Base-by-base conservation (phyloP, 1,140 invertebrate genomes). In the Calliopsis andreniformis region DNA sequence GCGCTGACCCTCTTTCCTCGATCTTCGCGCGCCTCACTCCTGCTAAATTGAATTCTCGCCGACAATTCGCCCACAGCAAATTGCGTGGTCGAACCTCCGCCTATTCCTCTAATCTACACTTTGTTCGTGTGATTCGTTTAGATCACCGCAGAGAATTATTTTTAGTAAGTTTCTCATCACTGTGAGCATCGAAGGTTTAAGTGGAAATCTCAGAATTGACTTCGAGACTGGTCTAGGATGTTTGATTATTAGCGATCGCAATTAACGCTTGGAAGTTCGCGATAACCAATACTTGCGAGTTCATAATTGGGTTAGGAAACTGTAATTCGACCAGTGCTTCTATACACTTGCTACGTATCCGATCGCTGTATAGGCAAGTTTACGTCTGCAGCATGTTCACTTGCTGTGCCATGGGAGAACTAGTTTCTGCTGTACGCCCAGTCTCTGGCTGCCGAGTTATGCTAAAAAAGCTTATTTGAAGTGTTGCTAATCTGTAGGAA, bases 41-140 rank as follows among this genome's bases (percentile, higher is more conserved):
- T 32, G 5, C 18, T 23, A 63, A 72, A 63, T 72, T 72, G 58
- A 63, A 72, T 72, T 63, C 69, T 39, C 47, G 59, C 18, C 69
- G 69, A 63, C 69, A 72, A 72, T 72, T 32, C 58, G 25, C 39
- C n/a, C 69, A 14, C 45, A 12, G 45, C 59, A 62, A 63, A 63
- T 72, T 49, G 28, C 43, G 58, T 32, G 69, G 53, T 72, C 18
- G 49, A 32, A 63, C 63, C 59, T 3, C 35, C 4, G 35, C 35
- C 4, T 10, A 5, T 39, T 39, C 35, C 10, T 39, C 35, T 39
- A 39, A 39, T 39, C 35, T 39, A 10, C 35, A 3, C 35, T 39
- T 39, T 10, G 35, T 10, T 39, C 35, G 35, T 10, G 3, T 39
- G 4, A 39, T 39, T 39, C 35, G 35, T 39, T 39, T 39, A 5